A percentile compares a stretch with the other conserved stretches of the same genome.
Conservation (phyloP, 2,888 invertebrate genomes). For the Parelbella ahira region DNA sequence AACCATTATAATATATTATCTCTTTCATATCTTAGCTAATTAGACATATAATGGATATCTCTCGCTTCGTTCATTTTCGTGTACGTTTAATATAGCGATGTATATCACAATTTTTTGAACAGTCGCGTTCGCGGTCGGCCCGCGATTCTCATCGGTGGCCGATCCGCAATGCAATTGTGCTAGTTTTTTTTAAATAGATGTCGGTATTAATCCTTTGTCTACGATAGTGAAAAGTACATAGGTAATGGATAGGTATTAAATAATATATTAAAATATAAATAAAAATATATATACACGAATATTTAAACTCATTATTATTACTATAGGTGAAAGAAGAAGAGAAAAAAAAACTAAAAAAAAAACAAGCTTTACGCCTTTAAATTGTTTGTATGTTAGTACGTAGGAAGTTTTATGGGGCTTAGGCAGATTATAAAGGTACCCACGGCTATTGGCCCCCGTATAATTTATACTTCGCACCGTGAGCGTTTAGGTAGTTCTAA, state of each 20-base stretch:
- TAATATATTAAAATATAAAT: conserved; percentile 74
- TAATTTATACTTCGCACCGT: conserved; percentile 68
- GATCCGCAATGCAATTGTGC: conserved; percentile 23
- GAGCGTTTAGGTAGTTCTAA: conserved; percentile 70
- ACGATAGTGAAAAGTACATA: conserved; percentile 75
- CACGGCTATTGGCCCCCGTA: conserved; percentile 51
- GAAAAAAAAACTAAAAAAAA: conserved; percentile 66
- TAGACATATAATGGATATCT: conserved; percentile 64
- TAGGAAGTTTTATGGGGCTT: conserved; percentile 60
- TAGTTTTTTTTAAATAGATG: conserved; percentile 61
- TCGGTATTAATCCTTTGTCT: conserved; percentile 76
- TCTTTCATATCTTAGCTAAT: conserved; percentile 76
- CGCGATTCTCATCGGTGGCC: conserved; percentile 8
- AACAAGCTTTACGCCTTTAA: conserved; percentile 77
- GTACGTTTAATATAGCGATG: conserved; percentile 28
- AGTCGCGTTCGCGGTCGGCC: conserved; percentile 8
- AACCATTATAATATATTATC: conserved; percentile 55
- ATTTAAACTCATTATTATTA: conserved; percentile 72
- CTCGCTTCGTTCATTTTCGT: conserved; percentile 58
- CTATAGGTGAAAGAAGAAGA: conserved; percentile 50
- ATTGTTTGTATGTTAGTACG: conserved; percentile 73
- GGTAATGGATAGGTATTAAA: conserved; percentile 47
- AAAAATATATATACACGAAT: conserved; percentile 80
- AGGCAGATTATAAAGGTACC: conserved; percentile 59
- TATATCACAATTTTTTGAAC: conserved; percentile 16